phyloP scores from a whole-genome alignment of 1,140 invertebrate genomes.

The Batillaria attramentaria region DNA sequence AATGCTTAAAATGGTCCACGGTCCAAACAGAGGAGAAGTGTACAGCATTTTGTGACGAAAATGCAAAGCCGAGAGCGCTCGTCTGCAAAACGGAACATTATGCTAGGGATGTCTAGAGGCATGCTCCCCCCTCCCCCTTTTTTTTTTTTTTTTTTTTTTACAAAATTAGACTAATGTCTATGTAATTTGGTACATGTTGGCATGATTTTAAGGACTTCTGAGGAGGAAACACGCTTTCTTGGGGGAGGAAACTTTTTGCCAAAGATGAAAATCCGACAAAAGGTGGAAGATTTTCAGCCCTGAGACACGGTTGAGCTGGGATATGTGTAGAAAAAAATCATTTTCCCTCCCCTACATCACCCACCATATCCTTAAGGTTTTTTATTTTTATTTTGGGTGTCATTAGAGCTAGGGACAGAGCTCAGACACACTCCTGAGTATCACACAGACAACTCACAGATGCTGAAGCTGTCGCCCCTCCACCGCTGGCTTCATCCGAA shows the following conservation, averaged over 20 bases:
- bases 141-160: not conserved
- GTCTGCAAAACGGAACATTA: not conserved
- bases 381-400: not conserved
- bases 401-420: not conserved
- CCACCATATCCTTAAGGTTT: not conserved
- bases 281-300: not conserved
- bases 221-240: too few species aligned
- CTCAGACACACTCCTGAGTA: not conserved
- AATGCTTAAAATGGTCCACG: too few species aligned
- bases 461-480: not conserved
- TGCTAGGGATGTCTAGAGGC: not conserved
- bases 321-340: not conserved
- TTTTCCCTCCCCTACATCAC: not conserved
- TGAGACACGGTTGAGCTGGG: not conserved
- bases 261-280: not conserved
- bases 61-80: not conserved
- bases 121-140: too few species aligned
- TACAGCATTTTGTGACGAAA: not conserved
- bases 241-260: too few species aligned
- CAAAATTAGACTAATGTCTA: too few species aligned
- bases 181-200: too few species aligned
- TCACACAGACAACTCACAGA: slow-evolving; percentile 5
- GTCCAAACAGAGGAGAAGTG: not conserved
- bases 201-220: too few species aligned
- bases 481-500: not conserved